phyloP scores from a whole-genome alignment of 2,113 vertebrate species.

The Chlorodrepanis virens region DNA sequence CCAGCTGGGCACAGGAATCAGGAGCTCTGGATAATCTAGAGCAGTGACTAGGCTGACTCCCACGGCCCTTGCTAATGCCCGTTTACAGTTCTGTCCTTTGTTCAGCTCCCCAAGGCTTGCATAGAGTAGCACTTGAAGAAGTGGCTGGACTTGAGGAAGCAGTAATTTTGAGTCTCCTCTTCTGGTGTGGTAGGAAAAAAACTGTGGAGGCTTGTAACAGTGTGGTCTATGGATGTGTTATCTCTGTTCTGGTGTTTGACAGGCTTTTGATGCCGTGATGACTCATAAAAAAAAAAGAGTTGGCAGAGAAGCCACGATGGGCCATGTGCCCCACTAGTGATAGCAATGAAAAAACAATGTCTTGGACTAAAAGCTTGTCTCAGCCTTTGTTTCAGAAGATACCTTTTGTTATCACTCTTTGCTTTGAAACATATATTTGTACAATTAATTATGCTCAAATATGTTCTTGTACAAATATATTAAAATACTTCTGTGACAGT shows the following conservation, averaged over 20 bases:
- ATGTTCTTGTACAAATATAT: neutral
- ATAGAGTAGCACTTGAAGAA: neutral
- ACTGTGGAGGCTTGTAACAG: neutral
- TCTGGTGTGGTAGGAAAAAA: neutral
- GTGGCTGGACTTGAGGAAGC: neutral
- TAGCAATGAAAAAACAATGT: slow-evolving; percentile 54
- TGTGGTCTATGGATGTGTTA: neutral
- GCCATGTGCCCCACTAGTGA: slow-evolving; percentile 32
- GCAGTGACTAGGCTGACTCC: neutral
- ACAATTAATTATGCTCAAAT: neutral
- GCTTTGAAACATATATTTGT: neutral
- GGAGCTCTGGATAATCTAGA: neutral
- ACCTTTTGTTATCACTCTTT: slow-evolving; percentile 39
- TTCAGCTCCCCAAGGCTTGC: neutral
- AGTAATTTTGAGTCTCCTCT: neutral
- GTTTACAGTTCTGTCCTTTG: neutral
- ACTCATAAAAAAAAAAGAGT: slow-evolving; percentile 42
- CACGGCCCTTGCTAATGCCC: neutral
- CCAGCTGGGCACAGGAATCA: neutral
- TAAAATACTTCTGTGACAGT: neutral
- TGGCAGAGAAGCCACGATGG: slow-evolving; percentile 24
- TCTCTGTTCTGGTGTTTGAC: slow-evolving; percentile 40
- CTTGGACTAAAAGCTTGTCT: slow-evolving; percentile 36
- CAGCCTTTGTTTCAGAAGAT: slow-evolving; percentile 42
- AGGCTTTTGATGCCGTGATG: slow-evolving; percentile 35